phyloP scores from a whole-genome alignment of 1,140 invertebrate genomes.

The Drosophila kanapiae region DNA sequence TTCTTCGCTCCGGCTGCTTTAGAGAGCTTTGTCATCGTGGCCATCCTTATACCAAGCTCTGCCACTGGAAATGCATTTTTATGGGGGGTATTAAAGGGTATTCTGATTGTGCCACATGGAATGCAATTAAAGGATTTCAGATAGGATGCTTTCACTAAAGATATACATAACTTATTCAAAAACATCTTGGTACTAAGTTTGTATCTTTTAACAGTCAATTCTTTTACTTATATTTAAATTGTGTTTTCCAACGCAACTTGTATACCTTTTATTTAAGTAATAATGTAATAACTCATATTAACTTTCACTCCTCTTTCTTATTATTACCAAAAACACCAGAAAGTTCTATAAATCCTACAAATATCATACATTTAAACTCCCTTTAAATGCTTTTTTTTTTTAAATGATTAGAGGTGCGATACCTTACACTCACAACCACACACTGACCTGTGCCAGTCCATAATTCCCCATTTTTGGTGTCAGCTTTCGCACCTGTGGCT shows the following conservation, averaged over 20 bases:
- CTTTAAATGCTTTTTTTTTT: neutral
- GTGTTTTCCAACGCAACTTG: too few species aligned
- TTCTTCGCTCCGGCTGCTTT: constrained; percentile 23
- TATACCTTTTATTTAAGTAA: neutral
- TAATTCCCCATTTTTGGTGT: constrained; percentile 32
- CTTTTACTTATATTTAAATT: too few species aligned
- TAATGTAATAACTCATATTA: neutral
- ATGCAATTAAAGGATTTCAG: neutral
- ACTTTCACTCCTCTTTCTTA: neutral
- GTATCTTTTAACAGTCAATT: too few species aligned
- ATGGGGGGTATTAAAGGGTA: constrained; percentile 9
- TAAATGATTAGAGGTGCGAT: too few species aligned
- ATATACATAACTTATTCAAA: too few species aligned
- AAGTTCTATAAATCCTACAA: neutral
- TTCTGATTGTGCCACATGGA: neutral
- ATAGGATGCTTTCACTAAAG: too few species aligned
- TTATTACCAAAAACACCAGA: too few species aligned
- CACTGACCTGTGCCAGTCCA: constrained; percentile 4
- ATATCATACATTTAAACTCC: neutral
- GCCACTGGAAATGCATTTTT: constrained; percentile 10
- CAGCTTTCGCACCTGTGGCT: constrained; percentile 52
- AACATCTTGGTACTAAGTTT: neutral
- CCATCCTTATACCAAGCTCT: neutral
- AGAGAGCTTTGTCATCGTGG: constrained; percentile 45
- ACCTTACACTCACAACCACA: neutral